These are phyloP conservation scores for Macropodus opercularis DNA, from an alignment of 2,797 vertebrate genomes.

Conservation along the genomic window DNA sequence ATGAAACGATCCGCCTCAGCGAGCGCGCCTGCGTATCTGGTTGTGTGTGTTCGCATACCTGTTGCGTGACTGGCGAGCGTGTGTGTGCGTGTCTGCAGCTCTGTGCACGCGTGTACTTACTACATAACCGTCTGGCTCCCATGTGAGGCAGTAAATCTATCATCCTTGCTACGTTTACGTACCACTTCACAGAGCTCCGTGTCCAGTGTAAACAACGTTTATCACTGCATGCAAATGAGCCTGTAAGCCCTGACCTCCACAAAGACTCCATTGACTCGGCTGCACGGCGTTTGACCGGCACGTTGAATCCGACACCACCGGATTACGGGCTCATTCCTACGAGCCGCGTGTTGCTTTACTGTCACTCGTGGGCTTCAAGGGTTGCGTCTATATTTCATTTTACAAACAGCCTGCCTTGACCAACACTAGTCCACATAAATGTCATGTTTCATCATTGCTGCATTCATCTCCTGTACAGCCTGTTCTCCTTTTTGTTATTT, in stretches of 20 bases:
- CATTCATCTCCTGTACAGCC: conserved; percentile 60
- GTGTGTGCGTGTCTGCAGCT: conserved; percentile 50
- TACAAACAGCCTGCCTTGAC: conserved; percentile 31
- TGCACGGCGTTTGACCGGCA: conserved; percentile 32
- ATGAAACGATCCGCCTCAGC: conserved; percentile 54
- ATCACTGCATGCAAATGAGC: conserved; percentile 82
- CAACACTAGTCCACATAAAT: conserved; percentile 54
- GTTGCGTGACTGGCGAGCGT: too few species aligned
- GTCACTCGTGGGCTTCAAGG: conserved; percentile 43
- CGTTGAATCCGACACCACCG: conserved; percentile 67
- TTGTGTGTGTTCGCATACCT: conserved; percentile 48
- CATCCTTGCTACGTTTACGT: conserved; percentile 74
- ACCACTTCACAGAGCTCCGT: conserved; percentile 77
- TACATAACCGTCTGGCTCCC: conserved; percentile 68
- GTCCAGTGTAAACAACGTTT: conserved; percentile 82
- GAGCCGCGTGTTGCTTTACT: conserved; percentile 49
- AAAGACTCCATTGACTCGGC: conserved; percentile 73
- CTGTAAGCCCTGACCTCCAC: conserved; percentile 56
- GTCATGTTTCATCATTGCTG: conserved; percentile 47
- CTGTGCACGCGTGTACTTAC: conserved; percentile 38
- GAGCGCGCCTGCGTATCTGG: conserved; percentile 45
- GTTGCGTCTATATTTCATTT: conserved; percentile 23
- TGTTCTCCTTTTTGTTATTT: too few species aligned
- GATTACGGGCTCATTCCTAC: conserved; percentile 70
- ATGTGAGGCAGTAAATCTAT: conserved; percentile 76